A percentile compares a stretch with the other conserved stretches of the same genome.
These are phyloP conservation scores for Eledona agricola DNA, from an alignment of 2,888 invertebrate species.

Conservation along the genomic window DNA sequence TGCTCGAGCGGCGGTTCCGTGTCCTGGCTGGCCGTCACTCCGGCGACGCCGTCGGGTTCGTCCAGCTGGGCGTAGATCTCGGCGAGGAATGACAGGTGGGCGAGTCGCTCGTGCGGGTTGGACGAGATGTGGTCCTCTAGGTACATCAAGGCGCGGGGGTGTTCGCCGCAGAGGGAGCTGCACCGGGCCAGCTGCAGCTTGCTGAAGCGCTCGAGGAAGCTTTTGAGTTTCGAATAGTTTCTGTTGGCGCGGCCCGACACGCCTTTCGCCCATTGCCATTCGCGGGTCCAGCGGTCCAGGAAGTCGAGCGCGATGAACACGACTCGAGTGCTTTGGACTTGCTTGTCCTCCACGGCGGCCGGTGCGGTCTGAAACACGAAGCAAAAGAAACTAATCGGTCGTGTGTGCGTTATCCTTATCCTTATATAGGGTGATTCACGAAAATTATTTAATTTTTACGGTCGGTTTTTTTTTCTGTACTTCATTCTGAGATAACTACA, in stretches of 20 bases:
- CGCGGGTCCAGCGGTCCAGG: constrained; percentile 77
- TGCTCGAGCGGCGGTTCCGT: constrained; percentile 82
- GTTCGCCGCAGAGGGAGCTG: constrained; percentile 78
- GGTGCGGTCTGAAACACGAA: too few relatives aligned
- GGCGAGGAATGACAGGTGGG: constrained; percentile 71
- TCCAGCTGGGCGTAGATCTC: constrained; percentile 88
- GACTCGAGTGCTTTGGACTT: constrained; percentile 72
- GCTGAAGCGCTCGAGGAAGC: constrained; percentile 63
- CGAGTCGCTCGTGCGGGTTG: constrained; percentile 65
- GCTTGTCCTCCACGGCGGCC: constrained; percentile 52
- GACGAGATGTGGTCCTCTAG: constrained; percentile 76
- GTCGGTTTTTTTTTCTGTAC: too few relatives aligned
- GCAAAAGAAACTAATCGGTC: too few relatives aligned
- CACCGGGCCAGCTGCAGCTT: constrained; percentile 75
- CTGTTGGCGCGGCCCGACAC: constrained; percentile 46
- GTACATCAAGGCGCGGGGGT: constrained; percentile 78
- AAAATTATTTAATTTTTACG: too few relatives aligned
- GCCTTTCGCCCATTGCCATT: constrained; percentile 65
- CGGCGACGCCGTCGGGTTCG: constrained; percentile 91
- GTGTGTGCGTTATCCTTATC: too few relatives aligned
- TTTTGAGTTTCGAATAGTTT: constrained; percentile 51
- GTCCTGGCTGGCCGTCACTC: constrained; percentile 77
- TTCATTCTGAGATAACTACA: too few relatives aligned
- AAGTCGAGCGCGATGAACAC: constrained; percentile 80
- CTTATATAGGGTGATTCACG: too few relatives aligned